These are phyloP conservation scores for Ostrea edulis DNA, from an alignment of 1,140 invertebrate genomes.

Conservation along the genomic window DNA sequence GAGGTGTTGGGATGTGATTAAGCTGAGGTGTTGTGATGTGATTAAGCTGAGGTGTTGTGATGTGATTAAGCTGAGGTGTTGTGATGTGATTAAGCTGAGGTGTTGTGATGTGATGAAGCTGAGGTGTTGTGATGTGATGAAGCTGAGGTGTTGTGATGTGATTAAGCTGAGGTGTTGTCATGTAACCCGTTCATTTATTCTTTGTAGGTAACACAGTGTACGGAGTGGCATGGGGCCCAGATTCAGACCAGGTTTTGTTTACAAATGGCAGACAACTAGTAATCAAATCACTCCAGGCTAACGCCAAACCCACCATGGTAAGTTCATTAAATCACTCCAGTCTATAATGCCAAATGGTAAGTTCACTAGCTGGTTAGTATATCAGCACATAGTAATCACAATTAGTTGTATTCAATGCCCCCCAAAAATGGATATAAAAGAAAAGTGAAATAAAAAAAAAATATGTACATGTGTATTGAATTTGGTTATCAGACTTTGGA, in stretches of 20 bases:
- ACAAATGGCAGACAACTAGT: conserved; percentile 90
- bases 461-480: neutral
- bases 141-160: neutral
- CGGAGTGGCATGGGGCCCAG: conserved; percentile 92
- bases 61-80: too few species aligned
- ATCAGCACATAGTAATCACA: neutral
- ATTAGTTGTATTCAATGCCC: too few species aligned
- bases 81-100: neutral
- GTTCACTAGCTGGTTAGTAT: too few species aligned
- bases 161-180: neutral
- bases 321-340: too few species aligned
- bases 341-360: too few species aligned
- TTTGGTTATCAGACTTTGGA: neutral
- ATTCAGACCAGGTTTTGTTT: conserved; percentile 91
- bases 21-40: neutral
- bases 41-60: neutral
- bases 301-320: conserved; percentile 91
- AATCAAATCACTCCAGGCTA: conserved; percentile 94
- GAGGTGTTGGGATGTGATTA: too few species aligned
- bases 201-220: conserved; percentile 87
- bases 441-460: neutral
- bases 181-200: too few species aligned
- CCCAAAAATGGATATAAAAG: neutral
- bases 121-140: neutral
- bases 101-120: neutral